phyloP scores from a whole-genome alignment of 2,888 invertebrate species.

The Drosophila pegasa region DNA sequence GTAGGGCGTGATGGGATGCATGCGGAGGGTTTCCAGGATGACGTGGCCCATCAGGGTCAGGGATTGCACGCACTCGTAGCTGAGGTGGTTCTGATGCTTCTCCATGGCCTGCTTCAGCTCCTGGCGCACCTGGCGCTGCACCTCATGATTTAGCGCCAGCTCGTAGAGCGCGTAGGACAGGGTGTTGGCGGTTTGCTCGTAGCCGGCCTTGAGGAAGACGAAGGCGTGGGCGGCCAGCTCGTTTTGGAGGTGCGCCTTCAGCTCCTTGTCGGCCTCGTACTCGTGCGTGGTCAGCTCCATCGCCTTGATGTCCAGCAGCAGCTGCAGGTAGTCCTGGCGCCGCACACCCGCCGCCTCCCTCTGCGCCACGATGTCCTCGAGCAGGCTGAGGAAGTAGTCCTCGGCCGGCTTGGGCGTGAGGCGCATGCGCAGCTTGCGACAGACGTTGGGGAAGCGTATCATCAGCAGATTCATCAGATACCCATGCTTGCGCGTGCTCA shows the following conservation, averaged over 20 bases:
- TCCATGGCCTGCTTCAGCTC: conserved; percentile 74
- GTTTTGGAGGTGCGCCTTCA: conserved; percentile 74
- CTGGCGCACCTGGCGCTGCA: conserved; percentile 71
- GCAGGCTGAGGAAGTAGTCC: conserved; percentile 67
- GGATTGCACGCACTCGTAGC: conserved; percentile 78
- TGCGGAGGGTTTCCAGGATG: conserved; percentile 86
- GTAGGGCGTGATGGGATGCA: conserved; percentile 86
- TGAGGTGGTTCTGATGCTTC: conserved; percentile 71
- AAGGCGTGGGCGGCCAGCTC: conserved; percentile 83
- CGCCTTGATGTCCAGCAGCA: conserved; percentile 86
- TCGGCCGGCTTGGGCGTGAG: conserved; percentile 68
- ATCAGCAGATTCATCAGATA: conserved; percentile 68
- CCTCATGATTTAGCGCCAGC: conserved; percentile 73
- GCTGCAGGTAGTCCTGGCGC: conserved; percentile 86
- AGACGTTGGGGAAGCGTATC: conserved; percentile 73
- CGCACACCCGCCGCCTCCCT: conserved; percentile 62
- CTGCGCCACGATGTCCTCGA: conserved; percentile 68
- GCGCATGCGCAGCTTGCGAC: conserved; percentile 70
- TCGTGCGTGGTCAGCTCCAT: conserved; percentile 77
- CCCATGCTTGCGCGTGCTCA: conserved; percentile 70
- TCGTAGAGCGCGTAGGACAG: conserved; percentile 86
- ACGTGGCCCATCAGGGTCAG: conserved; percentile 80
- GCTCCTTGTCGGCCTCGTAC: conserved; percentile 78
- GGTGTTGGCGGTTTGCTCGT: conserved; percentile 88
- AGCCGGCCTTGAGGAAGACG: conserved; percentile 86